These are phyloP conservation scores for Choristoneura rosaceana DNA, from an alignment of 2,888 invertebrate genomes.

Conservation along the genomic window DNA sequence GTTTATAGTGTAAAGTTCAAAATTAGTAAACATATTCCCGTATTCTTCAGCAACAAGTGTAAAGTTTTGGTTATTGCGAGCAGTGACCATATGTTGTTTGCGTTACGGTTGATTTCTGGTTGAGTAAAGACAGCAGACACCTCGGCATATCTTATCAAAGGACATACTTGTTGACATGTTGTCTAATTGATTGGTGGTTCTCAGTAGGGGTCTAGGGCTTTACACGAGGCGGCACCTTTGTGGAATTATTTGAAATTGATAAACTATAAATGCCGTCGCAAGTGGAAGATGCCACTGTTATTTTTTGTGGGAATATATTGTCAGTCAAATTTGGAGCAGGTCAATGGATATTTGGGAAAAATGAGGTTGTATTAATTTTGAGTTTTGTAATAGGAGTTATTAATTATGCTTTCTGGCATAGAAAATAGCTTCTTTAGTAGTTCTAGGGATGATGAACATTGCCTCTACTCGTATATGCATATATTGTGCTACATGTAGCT, in stretches of 20 bases:
- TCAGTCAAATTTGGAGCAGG: constrained; percentile 58
- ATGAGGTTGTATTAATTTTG: constrained; percentile 41
- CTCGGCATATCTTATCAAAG: constrained; percentile 76
- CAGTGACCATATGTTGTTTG: constrained; percentile 67
- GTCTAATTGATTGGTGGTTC: constrained; percentile 85
- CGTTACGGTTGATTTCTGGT: constrained; percentile 72
- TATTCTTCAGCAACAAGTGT: constrained; percentile 53
- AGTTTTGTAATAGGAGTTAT: constrained; percentile 25
- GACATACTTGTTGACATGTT: constrained; percentile 85
- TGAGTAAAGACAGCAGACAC: constrained; percentile 50
- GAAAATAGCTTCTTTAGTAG: constrained; percentile 11
- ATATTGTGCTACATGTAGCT: background rate
- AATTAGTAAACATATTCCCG: constrained; percentile 42
- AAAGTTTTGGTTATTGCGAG: constrained; percentile 58
- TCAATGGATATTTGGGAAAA: constrained; percentile 44
- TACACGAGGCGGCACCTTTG: constrained; percentile 80
- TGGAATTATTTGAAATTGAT: constrained; percentile 83
- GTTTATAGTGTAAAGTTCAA: constrained; percentile 51
- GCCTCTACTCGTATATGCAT: background rate
- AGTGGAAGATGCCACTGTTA: constrained; percentile 82
- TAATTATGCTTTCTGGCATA: constrained; percentile 16
- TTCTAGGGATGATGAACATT: background rate
- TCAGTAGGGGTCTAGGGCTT: constrained; percentile 77
- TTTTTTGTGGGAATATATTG: constrained; percentile 62
- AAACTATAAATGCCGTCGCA: constrained; percentile 80